Evolutionary conservation across 2,113 vertebrate genomes (phyloP), one percentile per base, ranked within the genome.

Genomic region (Mionectes macconnelli): DNA sequence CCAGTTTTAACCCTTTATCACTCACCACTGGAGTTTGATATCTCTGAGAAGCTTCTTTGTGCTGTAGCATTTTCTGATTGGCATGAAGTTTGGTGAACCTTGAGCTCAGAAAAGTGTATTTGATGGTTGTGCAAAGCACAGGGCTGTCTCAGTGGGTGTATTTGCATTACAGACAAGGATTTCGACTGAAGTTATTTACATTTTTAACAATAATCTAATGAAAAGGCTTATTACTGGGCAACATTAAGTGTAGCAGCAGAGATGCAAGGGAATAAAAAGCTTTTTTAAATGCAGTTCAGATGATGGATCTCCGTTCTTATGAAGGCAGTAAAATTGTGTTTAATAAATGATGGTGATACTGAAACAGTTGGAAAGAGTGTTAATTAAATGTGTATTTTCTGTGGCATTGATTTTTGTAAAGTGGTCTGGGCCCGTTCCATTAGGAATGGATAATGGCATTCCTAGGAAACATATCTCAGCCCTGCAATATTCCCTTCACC

Each of bases 81-180:
- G 40, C 40, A 15, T 2, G 0, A 8, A 25, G 52, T 15, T 25
- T 14, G 31, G 19, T 7, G 6, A 35, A 25, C 17, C 44, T 39
- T 68, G 67, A 40, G 18, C 39, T 56, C 15, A 17, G 45, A 14
- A 52, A 24, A 52, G 30, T 44, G 0, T 7, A 4, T 76, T 30
- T 73, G 80, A 20, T 55, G 8, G 33, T 23, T 45, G 59, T 8
- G 2, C 28, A 23, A 12, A 52, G 63, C 24, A 24, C 33, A 2
- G 2, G 42, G 6, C 30, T 70, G 0, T 49, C 3, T 57, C 44
- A 12, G 0, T 3, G 2, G 31, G 12, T 69, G 1, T 28, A 19
- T 69, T 39, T 89, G 49, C 40, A 31, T 42, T n/a, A 35, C 76
- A 63, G 42, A 27, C 33, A 25, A 75, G 35, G 73, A 15, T 80